Conservation (phyloP, 2,113 vertebrate species). For the Penelope pileata region DNA sequence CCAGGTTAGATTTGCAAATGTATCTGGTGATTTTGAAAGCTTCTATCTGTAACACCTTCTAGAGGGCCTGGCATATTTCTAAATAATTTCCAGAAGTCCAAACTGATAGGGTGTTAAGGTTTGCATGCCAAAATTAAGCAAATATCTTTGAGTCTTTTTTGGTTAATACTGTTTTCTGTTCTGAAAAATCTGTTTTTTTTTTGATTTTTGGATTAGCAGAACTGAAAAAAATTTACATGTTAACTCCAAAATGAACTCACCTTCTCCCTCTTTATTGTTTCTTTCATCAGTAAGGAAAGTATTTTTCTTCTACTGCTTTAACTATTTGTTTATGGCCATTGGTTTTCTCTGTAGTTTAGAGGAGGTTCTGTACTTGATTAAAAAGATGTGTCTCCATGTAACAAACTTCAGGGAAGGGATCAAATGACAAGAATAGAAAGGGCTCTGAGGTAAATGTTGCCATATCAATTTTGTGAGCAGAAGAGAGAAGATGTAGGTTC, state of each 20-base stretch:
- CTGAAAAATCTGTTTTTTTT: neutral
- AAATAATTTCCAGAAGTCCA: neutral
- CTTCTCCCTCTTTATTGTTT: neutral
- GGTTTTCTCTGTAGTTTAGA: neutral
- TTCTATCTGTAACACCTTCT: neutral
- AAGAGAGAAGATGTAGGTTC: conserved; percentile 3
- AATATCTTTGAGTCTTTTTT: neutral
- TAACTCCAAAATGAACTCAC: neutral
- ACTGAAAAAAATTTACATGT: neutral
- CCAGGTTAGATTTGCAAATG: neutral
- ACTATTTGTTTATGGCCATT: neutral
- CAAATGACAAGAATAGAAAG: neutral
- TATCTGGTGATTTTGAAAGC: neutral
- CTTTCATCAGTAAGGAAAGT: neutral
- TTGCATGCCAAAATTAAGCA: neutral
- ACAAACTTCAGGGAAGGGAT: neutral
- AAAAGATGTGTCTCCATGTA: neutral
- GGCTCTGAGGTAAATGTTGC: neutral
- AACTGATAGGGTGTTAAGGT: neutral
- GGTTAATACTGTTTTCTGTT: neutral
- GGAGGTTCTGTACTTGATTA: neutral
- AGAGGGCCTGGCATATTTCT: neutral
- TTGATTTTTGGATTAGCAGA: neutral
- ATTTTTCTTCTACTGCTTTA: neutral
- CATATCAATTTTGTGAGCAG: neutral